Conservation (phyloP, 2,797 vertebrate genomes). For the Capromys pilorides region DNA sequence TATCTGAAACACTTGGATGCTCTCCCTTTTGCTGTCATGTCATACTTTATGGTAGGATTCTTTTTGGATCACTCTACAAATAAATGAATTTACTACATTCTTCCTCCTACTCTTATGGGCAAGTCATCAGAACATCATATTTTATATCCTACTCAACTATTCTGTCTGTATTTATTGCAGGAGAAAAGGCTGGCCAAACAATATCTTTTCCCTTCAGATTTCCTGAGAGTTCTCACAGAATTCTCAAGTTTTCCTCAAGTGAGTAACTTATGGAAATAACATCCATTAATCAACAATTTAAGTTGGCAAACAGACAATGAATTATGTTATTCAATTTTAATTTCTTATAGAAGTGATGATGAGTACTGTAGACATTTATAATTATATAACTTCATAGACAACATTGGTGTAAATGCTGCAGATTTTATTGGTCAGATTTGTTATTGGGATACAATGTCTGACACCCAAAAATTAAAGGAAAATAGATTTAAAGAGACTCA, state of each 20-base stretch:
- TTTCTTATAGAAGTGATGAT: slow-evolving; percentile 48
- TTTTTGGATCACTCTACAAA: not conserved
- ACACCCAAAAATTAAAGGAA: not conserved
- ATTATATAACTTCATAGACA: slow-evolving; percentile 44
- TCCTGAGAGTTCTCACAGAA: not conserved
- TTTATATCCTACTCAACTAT: not conserved
- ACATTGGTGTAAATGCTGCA: slow-evolving; percentile 54
- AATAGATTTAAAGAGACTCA: not conserved
- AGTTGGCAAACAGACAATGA: not conserved
- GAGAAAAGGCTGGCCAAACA: not conserved
- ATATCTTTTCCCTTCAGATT: not conserved
- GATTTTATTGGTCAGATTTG: slow-evolving; percentile 43
- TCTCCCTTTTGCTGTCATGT: not conserved
- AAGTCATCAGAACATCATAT: slow-evolving; percentile 28
- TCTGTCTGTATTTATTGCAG: not conserved
- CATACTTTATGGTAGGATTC: not conserved
- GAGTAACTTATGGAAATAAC: not conserved
- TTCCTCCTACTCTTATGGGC: not conserved
- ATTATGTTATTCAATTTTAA: slow-evolving; percentile 36
- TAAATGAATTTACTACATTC: not conserved
- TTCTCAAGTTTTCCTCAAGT: not conserved
- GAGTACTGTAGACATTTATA: slow-evolving; percentile 43
- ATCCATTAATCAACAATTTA: not conserved
- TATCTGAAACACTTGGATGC: not conserved
- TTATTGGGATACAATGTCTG: not conserved